These are phyloP conservation scores for Mionectes olivaceus DNA, from an alignment of 2,797 vertebrate species.

Conservation along the genomic window DNA sequence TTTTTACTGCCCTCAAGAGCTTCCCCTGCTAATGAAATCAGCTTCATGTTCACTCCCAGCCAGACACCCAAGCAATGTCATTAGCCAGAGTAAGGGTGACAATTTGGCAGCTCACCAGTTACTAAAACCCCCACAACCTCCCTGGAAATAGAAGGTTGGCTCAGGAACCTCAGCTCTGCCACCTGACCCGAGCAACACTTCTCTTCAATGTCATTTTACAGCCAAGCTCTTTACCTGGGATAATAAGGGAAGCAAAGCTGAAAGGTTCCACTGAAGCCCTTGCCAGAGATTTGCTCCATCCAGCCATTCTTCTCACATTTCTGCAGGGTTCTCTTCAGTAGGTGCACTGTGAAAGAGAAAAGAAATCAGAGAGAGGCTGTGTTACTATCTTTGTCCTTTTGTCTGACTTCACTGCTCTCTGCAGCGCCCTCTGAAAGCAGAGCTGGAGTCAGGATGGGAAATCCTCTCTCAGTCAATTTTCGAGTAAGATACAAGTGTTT, in stretches of 20 bases:
- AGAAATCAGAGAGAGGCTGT: not conserved
- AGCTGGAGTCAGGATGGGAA: not conserved
- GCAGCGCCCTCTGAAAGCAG: not conserved
- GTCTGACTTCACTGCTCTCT: not conserved
- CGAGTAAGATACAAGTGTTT: not conserved
- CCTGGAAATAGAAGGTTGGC: not conserved
- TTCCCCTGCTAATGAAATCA: not conserved
- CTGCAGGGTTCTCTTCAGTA: conserved; percentile 93
- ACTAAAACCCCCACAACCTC: not conserved
- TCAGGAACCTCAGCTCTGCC: not conserved
- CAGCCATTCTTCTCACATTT: conserved; percentile 97
- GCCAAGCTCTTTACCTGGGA: conserved; percentile 85
- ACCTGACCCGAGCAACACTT: not conserved
- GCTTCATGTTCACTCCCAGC: not conserved
- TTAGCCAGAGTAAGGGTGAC: not conserved
- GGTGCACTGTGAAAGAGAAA: conserved; percentile 80
- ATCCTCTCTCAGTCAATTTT: not conserved
- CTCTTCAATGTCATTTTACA: not conserved
- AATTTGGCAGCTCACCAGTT: not conserved
- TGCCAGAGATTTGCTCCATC: conserved; percentile 99
- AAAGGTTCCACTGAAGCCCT: conserved; percentile 95
- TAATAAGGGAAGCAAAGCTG: conserved; percentile 96
- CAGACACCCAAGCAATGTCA: not conserved
- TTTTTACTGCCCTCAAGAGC: not conserved
- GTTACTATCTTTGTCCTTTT: not conserved